phyloP scores from a whole-genome alignment of 2,888 invertebrate genomes.

The Erebia ligea region DNA sequence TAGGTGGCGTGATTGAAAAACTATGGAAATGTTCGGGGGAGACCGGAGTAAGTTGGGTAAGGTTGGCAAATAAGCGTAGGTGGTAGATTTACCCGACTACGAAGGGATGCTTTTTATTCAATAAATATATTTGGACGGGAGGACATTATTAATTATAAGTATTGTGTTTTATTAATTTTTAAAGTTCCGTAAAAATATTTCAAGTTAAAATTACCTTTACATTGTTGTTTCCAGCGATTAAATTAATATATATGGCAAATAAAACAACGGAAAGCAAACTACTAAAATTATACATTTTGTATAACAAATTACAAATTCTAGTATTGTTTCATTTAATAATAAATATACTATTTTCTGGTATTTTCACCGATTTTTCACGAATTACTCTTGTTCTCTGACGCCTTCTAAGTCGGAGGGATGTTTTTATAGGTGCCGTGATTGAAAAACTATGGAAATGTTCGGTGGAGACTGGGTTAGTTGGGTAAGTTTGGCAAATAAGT shows the following conservation, averaged over 20 bases:
- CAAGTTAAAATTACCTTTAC: slow-evolving; percentile 45
- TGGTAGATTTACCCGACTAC: not conserved
- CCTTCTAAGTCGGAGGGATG: not conserved
- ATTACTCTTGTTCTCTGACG: slow-evolving; percentile 30
- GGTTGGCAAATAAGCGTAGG: not conserved
- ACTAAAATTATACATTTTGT: slow-evolving; percentile 23
- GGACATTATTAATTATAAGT: too few relatives aligned
- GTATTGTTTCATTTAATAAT: slow-evolving; percentile 5
- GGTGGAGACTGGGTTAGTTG: slow-evolving; percentile 43
- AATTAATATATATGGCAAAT: slow-evolving; percentile 39
- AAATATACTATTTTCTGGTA: too few relatives aligned
- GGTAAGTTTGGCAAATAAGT: not conserved
- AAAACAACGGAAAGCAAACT: slow-evolving; percentile 37
- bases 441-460: slow-evolving; percentile 54
- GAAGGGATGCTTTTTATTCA: too few relatives aligned
- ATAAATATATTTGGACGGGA: too few relatives aligned
- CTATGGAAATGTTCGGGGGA: slow-evolving; percentile 54
- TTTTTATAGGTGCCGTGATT: slow-evolving; percentile 51
- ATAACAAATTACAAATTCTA: not conserved
- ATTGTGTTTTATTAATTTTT: too few relatives aligned
- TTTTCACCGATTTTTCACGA: slow-evolving; percentile 22
- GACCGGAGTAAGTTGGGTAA: slow-evolving; percentile 38
- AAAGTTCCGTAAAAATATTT: too few relatives aligned
- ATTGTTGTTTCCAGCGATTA: slow-evolving; percentile 41
- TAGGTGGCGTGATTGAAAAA: slow-evolving; percentile 49